phyloP scores from a whole-genome alignment of 1,140 invertebrate genomes.

The Lepidotrigona ventralis region DNA sequence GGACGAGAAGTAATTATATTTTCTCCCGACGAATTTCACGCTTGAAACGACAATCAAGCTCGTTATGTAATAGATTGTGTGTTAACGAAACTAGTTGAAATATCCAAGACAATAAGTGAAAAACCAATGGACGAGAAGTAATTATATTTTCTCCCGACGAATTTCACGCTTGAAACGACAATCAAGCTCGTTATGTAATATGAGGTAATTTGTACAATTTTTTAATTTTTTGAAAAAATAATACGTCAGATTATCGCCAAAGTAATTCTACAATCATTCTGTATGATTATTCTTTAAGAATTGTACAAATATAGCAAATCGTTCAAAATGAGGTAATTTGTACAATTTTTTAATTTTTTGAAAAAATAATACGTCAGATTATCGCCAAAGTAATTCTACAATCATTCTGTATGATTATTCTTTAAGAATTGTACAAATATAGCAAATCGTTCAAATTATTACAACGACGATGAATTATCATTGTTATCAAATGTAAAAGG shows the following conservation, averaged over 20 bases:
- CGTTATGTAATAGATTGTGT: background rate
- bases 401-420: no score
- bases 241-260: no score
- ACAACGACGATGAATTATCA: no score
- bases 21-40: background rate
- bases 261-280: no score
- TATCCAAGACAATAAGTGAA: slow-evolving; percentile 10
- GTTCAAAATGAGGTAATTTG: background rate
- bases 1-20: background rate
- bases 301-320: no score
- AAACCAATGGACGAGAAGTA: background rate
- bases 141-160: background rate
- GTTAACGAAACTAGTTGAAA: background rate
- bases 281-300: no score
- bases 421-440: no score
- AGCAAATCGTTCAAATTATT: no score
- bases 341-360: background rate
- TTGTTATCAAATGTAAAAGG: no score
- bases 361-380: no score
- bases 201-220: background rate
- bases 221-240: background rate
- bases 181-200: background rate
- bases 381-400: no score
- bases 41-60: background rate
- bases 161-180: background rate